phyloP scores from a whole-genome alignment of 1,140 invertebrate species.

The Bradysia coprophila region DNA sequence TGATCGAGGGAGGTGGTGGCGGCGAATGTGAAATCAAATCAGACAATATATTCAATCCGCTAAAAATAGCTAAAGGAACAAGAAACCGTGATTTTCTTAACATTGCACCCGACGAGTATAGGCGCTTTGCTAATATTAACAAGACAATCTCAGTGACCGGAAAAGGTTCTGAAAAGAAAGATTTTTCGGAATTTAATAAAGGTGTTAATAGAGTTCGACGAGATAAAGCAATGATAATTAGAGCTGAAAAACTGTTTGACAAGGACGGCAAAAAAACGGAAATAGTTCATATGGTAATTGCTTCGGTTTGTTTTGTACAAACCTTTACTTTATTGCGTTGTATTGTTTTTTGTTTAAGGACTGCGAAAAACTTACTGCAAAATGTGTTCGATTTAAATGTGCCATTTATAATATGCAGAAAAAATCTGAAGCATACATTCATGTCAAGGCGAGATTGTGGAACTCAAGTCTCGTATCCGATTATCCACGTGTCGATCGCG shows the following conservation, averaged over 20 bases:
- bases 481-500: slow-evolving; percentile 66
- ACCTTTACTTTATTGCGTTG: slow-evolving; percentile 2
- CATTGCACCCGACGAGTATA: neutral
- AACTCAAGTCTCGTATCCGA: slow-evolving; percentile 78
- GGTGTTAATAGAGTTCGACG: slow-evolving; percentile 27
- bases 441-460: slow-evolving; percentile 68
- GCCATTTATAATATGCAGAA: slow-evolving; percentile 53
- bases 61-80: slow-evolving; percentile 22
- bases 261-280: slow-evolving; percentile 48
- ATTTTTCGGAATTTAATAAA: neutral
- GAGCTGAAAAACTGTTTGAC: slow-evolving; percentile 46
- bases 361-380: slow-evolving; percentile 57
- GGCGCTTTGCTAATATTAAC: neutral
- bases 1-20: slow-evolving; percentile 43
- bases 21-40: slow-evolving; percentile 40
- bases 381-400: slow-evolving; percentile 73
- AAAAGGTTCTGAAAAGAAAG: neutral
- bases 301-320: neutral
- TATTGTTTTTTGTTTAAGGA: slow-evolving; percentile 36
- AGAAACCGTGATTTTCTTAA: neutral
- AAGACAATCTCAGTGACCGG: neutral
- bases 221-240: slow-evolving; percentile 51
- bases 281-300: slow-evolving; percentile 54
- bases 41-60: slow-evolving; percentile 43
- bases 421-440: slow-evolving; percentile 56